Base-by-base conservation (phyloP, 2,797 vertebrate species). In the Schizothorax lantsangensis region DNA sequence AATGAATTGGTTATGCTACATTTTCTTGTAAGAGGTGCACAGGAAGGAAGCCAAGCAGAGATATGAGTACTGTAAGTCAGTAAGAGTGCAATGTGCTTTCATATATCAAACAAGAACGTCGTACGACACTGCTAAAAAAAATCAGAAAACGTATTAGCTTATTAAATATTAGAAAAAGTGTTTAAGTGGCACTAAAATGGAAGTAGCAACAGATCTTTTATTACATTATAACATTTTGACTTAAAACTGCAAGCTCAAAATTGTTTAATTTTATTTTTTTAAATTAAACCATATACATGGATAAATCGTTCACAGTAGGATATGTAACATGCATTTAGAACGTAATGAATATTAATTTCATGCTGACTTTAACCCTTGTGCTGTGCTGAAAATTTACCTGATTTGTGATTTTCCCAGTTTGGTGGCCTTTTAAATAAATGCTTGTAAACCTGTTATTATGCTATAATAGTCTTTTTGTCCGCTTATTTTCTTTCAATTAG, bases 1-100 rank as follows among this genome's bases (percentile, higher is more conserved):
- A 92, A 86, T 83, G 3, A 87, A 94, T 93, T 93, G 92, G 92
- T 93, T 93, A 92, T 90, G 93, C 93, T 92, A 92, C 91, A 92
- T 94, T 93, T 93, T 90, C 91, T 86, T 87, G 73, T 85, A 85
- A 88, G 89, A 91, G 83, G 89, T 92, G 88, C 89, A 47, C 90
- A 33, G 84, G 90, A 90, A 89, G 88, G 87, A 86, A 78, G 40
- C 36, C 1, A 17, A 64, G 90, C 90, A 91, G 79, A 69, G 90
- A 89, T 89, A 89, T 90, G 85, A 90, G 90, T 30, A 33, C 62
- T 66, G 26, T 90, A 83, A 86, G 21, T 30, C 83, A 26, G 85
- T 85, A 30, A 36, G 14, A 66, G 45, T 49, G 52, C 19, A n/a
- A 47, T 17, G 9, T 30, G 26, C 43, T 30, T 75, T 74, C 6